Percentiles rank a stretch among this genome's conserved stretches.
Conservation (phyloP, 2,113 vertebrate genomes). For the Chlorodrepanis virens region DNA sequence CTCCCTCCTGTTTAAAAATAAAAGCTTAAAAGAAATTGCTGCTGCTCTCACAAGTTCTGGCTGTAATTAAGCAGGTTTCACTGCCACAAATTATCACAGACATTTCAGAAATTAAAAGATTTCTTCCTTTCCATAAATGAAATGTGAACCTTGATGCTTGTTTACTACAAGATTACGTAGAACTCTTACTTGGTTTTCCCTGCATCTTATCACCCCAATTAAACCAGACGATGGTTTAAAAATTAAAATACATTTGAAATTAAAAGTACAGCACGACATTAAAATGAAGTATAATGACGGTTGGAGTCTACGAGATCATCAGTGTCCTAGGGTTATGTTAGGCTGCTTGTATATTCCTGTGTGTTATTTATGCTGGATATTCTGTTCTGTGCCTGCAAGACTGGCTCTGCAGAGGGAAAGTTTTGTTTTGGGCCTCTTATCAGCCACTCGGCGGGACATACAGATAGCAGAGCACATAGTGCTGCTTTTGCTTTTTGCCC, state of each 20-base stretch:
- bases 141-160: not conserved
- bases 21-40: not conserved
- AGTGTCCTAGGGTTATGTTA: too few relatives aligned
- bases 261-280: not conserved
- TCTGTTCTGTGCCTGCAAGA: too few relatives aligned
- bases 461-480: too few relatives aligned
- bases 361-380: too few relatives aligned
- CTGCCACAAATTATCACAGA: not conserved
- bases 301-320: not conserved
- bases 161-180: not conserved
- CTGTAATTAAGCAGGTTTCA: not conserved
- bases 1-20: not conserved
- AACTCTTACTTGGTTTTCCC: not conserved
- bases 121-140: not conserved
- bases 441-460: too few relatives aligned
- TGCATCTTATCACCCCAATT: not conserved
- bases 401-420: too few relatives aligned
- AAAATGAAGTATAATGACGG: not conserved
- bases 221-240: not conserved
- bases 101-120: not conserved
- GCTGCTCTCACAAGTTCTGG: not conserved
- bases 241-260: not conserved
- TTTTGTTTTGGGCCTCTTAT: too few relatives aligned
- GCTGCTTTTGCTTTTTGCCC: too few relatives aligned
- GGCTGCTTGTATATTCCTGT: too few relatives aligned